Conservation (phyloP, 2,797 vertebrate species). For the Neosilurus mollespiculum region DNA sequence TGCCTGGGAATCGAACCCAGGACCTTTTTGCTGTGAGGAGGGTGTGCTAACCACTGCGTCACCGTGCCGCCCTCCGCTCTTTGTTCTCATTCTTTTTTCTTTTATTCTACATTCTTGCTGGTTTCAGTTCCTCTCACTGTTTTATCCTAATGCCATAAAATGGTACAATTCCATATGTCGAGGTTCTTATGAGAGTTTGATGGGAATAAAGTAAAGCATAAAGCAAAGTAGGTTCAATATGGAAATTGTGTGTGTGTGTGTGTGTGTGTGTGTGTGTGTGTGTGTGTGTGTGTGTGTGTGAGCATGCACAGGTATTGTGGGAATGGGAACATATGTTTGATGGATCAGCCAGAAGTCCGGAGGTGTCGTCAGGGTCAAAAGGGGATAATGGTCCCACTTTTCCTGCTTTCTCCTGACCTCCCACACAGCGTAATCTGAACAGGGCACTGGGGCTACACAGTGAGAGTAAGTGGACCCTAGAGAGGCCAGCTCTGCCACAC, state of each 20-base stretch:
- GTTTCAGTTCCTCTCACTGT: not conserved
- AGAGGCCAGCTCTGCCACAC: slow-evolving; percentile 54
- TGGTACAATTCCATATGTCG: not conserved
- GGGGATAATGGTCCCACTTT: slow-evolving; percentile 54
- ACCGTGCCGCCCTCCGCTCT: not conserved
- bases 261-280: not conserved
- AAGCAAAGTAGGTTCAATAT: not conserved
- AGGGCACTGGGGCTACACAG: slow-evolving; percentile 54
- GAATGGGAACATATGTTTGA: slow-evolving; percentile 54
- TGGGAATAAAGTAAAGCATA: not conserved
- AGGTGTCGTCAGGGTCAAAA: slow-evolving; percentile 55
- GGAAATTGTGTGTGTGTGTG: slow-evolving; percentile 2
- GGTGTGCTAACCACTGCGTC: too few species aligned
- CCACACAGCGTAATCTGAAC: slow-evolving; percentile 53
- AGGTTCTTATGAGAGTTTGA: not conserved
- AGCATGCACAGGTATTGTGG: slow-evolving; percentile 36
- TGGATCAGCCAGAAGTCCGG: slow-evolving; percentile 46
- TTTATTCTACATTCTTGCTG: not conserved
- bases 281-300: slow-evolving; percentile 4
- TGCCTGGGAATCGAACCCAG: too few species aligned
- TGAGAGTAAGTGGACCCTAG: slow-evolving; percentile 59
- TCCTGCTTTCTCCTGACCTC: slow-evolving; percentile 54
- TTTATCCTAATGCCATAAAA: not conserved
- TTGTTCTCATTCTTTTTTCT: not conserved
- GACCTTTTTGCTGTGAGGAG: too few species aligned